Conservation (phyloP, 2,113 vertebrate species). For the Podiceps cristatus region DNA sequence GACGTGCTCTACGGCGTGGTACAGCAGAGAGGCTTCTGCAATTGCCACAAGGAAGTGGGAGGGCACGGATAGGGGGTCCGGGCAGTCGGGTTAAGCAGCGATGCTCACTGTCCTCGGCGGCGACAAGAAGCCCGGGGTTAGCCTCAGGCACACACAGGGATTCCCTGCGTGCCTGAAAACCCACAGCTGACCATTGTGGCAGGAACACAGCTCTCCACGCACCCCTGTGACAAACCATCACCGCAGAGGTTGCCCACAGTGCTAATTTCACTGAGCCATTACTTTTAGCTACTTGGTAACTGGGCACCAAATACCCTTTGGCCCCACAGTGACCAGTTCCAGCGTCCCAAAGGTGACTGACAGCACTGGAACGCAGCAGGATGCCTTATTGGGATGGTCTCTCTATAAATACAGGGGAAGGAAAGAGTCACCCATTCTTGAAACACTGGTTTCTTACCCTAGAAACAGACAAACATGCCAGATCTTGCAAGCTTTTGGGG, state of each 20-base stretch:
- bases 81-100: background rate
- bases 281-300: background rate
- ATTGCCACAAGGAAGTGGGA: background rate
- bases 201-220: fast-evolving
- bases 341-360: background rate
- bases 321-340: background rate
- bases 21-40: fast-evolving
- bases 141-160: fast-evolving
- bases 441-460: background rate
- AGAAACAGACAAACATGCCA: background rate
- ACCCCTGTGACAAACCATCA: background rate
- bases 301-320: background rate
- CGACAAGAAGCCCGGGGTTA: background rate
- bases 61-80: fast-evolving
- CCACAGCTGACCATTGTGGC: background rate
- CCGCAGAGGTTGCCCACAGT: background rate
- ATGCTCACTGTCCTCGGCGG: background rate
- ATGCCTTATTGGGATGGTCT: background rate
- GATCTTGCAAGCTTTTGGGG: background rate
- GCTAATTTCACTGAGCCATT: background rate
- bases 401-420: background rate
- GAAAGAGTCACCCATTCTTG: fast-evolving
- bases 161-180: fast-evolving
- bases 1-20: fast-evolving
- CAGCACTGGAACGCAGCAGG: background rate